phyloP scores from a whole-genome alignment of 2,888 invertebrate species.

The Oegoconia quadripuncta region DNA sequence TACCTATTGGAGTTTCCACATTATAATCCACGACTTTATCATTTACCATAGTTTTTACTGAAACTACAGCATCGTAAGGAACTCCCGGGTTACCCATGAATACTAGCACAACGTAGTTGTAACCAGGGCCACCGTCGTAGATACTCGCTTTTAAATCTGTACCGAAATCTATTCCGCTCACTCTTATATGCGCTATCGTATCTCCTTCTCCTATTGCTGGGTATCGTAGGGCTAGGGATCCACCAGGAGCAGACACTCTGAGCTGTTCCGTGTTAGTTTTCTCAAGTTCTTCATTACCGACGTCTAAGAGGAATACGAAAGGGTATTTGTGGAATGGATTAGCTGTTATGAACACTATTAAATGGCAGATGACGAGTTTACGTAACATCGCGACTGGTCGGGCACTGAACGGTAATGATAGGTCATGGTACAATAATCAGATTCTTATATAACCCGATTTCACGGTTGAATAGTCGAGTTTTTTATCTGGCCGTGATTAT shows the following conservation, averaged over 20 bases:
- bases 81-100: conserved; percentile 58
- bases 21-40: conserved; percentile 18
- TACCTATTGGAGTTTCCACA: conserved; percentile 13
- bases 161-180: conserved; percentile 67
- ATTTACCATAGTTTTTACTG: conserved; percentile 49
- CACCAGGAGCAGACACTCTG: conserved; percentile 61
- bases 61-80: conserved; percentile 60
- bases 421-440: conserved; percentile 54
- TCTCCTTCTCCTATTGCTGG: conserved; percentile 59
- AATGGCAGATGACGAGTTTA: conserved; percentile 31
- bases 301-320: conserved; percentile 61
- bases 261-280: conserved; percentile 62
- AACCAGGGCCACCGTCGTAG: conserved; percentile 68
- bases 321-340: conserved; percentile 68
- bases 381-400: conserved; percentile 44
- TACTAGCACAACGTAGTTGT: conserved; percentile 60
- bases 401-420: conserved; percentile 38
- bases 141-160: conserved; percentile 64
- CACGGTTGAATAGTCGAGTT: conserved; percentile 54
- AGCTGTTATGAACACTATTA: conserved; percentile 35
- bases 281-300: conserved; percentile 70
- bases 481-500: conserved; percentile 58
- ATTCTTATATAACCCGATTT: conserved; percentile 64
- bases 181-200: conserved; percentile 61
- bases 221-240: conserved; percentile 61